A percentile compares a stretch with the other conserved stretches of the same genome.
Evolutionary conservation across 2,797 vertebrate species (phyloP).

Genomic region (Antrozous pallidus): DNA sequence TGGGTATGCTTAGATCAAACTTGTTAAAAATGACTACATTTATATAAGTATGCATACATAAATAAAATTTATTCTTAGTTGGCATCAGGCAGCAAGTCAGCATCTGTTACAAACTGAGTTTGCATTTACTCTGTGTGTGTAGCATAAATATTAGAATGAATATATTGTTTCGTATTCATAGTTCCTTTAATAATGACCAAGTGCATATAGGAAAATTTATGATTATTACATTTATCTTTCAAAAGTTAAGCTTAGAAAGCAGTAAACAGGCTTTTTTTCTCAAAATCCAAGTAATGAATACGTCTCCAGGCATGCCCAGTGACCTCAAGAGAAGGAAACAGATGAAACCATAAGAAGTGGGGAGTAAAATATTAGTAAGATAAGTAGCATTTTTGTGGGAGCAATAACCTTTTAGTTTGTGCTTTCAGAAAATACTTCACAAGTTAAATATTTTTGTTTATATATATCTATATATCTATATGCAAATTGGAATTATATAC

Average conservation of each 20-base stretch:
- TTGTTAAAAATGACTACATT: conserved; percentile 69
- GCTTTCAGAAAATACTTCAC: not conserved
- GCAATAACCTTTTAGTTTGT: not conserved
- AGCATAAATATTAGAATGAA: conserved; percentile 25
- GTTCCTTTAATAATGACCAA: conserved; percentile 33
- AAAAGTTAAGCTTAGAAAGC: conserved; percentile 24
- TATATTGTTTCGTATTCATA: not conserved
- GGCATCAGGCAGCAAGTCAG: conserved; percentile 61
- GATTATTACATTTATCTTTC: not conserved
- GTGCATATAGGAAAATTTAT: not conserved
- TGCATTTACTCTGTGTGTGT: conserved; percentile 42
- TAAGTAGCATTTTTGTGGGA: not conserved
- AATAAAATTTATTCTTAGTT: conserved; percentile 67
- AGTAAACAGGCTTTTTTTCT: not conserved
- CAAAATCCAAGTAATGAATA: not conserved
- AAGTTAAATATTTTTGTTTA: not conserved
- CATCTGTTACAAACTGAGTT: conserved; percentile 67
- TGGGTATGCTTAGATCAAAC: conserved; percentile 65
- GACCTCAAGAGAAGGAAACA: not conserved
- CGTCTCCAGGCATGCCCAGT: not conserved
- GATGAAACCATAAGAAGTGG: not conserved
- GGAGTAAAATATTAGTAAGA: not conserved
- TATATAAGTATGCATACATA: conserved; percentile 64
- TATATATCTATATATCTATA: not conserved
- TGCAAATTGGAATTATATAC: conserved; percentile 15